Evolutionary conservation across 2,797 vertebrate species (phyloP), one percentile per base, ranked within the genome.

Genomic region (Poeciliopsis turneri): DNA sequence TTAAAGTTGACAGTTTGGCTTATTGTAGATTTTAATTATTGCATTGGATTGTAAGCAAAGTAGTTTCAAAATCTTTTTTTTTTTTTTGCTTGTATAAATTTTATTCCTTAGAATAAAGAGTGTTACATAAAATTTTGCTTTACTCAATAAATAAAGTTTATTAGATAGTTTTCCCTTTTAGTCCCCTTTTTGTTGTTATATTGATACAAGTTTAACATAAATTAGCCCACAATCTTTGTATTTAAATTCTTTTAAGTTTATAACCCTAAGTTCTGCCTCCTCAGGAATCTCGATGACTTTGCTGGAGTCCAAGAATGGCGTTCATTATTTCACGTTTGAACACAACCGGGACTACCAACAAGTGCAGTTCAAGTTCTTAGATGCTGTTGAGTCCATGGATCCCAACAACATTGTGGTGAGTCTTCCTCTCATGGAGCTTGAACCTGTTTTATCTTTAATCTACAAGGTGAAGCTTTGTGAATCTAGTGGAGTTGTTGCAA

Each of bases 381-480:
- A 97, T 0, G 97, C 97, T 0, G 97, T 99, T 5, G 97, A 99
- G 87, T 99, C 98, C 55, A 97, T 99, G 97, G 98, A 99, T 89
- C 98, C 97, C 57, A 99, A 98, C 95, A 99, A 98, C 86, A 97
- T 99, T 13, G 96, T 98, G 97, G 98, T 99, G 95, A 88, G 43
- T 75, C 9, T 64, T 33, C 33, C 9, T 64, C 2, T 30, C 41
- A n/a, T 70, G 3, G 11, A 5, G 4, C 59, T 68, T 5, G 28
- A 45, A 70, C 41, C 25, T 70, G 11, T 45, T 45, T n/a, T 13
- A 70, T n/a, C 41, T 11, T 66, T 39, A 23, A 23, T 66, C 61
- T 66, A 39, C 18, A 66, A 10, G 33, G 3, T 39, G 61, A 39
- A 64, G 2, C 15, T 64, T 36, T 36, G 30, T 36, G 30, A 64